Conservation (phyloP, 2,113 vertebrate genomes). For the Sorex araneus region DNA sequence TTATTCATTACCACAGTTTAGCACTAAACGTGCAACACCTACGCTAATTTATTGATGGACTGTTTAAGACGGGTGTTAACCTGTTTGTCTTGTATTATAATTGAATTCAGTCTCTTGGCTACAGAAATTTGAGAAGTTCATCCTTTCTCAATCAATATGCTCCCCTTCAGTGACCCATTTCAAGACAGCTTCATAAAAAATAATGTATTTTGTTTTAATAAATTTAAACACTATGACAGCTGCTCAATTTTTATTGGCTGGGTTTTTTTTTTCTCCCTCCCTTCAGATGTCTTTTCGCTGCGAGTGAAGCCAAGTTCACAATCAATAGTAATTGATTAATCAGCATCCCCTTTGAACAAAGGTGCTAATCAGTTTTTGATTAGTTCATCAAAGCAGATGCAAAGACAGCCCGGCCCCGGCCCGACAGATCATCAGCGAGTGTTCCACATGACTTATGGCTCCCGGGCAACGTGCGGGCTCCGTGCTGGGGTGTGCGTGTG, state of each 20-base stretch:
- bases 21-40: constrained; percentile 82
- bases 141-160: constrained; percentile 88
- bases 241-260: constrained; percentile 84
- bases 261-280: constrained; percentile 75
- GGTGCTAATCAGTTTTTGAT: constrained; percentile 81
- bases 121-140: constrained; percentile 88
- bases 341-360: constrained; percentile 85
- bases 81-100: constrained; percentile 87
- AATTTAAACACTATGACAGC: constrained; percentile 86
- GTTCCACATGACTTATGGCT: constrained; percentile 53
- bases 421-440: constrained; percentile 41
- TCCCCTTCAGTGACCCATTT: constrained; percentile 89
- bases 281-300: constrained; percentile 78
- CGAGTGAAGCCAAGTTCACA: constrained; percentile 70
- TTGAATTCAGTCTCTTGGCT: constrained; percentile 88
- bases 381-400: constrained; percentile 82
- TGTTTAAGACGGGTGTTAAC: constrained; percentile 84
- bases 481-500: neutral
- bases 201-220: constrained; percentile 87
- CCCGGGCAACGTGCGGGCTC: neutral
- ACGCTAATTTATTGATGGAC: constrained; percentile 85
- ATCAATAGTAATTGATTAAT: constrained; percentile 83
- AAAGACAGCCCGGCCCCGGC: constrained; percentile 62
- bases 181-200: constrained; percentile 88
- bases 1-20: constrained; percentile 75